Evolutionary conservation across 2,113 vertebrate genomes (phyloP), one percentile per base, ranked within the genome.

Genomic region (Mystacornis crossleyi): DNA sequence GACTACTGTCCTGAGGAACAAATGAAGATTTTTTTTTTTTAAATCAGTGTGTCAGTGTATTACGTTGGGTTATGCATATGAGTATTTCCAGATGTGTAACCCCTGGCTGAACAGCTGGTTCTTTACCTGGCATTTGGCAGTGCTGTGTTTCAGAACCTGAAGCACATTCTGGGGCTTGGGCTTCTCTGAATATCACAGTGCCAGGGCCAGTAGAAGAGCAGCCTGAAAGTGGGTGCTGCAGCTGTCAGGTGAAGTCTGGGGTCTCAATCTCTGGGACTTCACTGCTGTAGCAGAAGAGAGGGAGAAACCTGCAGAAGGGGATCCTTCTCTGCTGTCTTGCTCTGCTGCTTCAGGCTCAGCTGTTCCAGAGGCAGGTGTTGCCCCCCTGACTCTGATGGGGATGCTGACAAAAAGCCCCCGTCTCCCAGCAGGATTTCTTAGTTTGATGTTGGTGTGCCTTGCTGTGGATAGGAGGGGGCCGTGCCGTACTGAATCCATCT

Each of bases 301-400:
- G 43, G 60, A 34, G 67, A 60, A 60, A 18, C n/a, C 40, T 57
- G 24, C 78, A 57, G 51, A 57, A 36, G 28, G 16, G 23, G 15
- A 70, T 4, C 12, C 16, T 79, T 66, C 43, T 72, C 43, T 16
- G 4, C 28, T 65, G 14, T 33, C 11, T 74, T 70, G 12, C 1
- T 34, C 40, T 86, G 61, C 54, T 82, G 82, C 70, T 85, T 79
- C 43, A 72, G 53, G 21, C 73, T 79, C 53, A 29, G 28, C 36
- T 0, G 0, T 77, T 80, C 36, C 66, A 61, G 36, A 65, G n/a
- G 9, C 14, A 26, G 18, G 4, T 42, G 20, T 33, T 57, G 29
- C 31, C 21, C 64, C 1, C 34, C 25, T 54, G 33, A 33, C 42
- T 23, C 34, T 33, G 31, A 2, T 57, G 36, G 23, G 10, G 72